A percentile compares a stretch with the other conserved stretches of the same genome.
Conservation (phyloP, 2,797 vertebrate genomes). For the Moxostoma hubbsi region DNA sequence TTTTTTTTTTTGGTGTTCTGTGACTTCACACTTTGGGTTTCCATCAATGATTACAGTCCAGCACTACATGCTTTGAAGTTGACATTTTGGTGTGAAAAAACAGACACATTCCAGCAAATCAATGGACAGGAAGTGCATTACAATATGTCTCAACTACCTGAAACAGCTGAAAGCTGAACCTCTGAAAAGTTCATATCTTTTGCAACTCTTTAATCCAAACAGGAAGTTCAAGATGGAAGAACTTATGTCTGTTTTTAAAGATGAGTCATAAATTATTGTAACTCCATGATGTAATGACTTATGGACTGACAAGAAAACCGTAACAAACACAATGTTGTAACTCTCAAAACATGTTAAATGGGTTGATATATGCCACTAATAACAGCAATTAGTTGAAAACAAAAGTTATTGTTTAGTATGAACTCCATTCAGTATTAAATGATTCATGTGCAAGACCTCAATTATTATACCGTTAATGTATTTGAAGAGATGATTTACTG, state of each 20-base stretch:
- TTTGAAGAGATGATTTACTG: constrained; percentile 10
- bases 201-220: too few species aligned
- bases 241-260: background rate
- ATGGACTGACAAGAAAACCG: background rate
- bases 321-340: background rate
- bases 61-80: background rate
- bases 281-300: background rate
- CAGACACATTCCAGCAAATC: background rate
- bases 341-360: background rate
- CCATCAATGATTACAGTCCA: background rate
- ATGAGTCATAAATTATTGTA: background rate
- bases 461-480: background rate
- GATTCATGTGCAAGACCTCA: background rate
- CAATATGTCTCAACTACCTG: background rate
- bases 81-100: constrained; percentile 6
- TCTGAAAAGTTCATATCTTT: background rate
- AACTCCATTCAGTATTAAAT: background rate
- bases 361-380: background rate
- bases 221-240: background rate
- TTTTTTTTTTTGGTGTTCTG: background rate
- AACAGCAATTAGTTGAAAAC: background rate
- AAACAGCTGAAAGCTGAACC: background rate
- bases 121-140: background rate
- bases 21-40: constrained; percentile 19
- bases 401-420: too few species aligned